Evolutionary conservation across 2,888 invertebrate species (phyloP).

Genomic region (Ferrisia virgata): DNA sequence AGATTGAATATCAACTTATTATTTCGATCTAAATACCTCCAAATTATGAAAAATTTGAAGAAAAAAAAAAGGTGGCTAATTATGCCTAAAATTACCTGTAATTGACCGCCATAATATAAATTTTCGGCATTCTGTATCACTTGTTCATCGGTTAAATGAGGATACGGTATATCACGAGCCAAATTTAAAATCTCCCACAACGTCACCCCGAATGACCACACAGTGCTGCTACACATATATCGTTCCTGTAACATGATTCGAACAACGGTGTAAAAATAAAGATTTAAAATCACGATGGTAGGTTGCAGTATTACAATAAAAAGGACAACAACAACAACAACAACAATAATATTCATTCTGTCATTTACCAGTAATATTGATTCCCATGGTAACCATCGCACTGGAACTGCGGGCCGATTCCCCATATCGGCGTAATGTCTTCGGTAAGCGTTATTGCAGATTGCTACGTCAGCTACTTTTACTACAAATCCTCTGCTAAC

Average conservation of each 20-base stretch:
- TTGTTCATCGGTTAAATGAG: slow-evolving; percentile 61
- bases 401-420: slow-evolving; percentile 60
- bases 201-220: slow-evolving; percentile 65
- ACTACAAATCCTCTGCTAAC: slow-evolving; percentile 62
- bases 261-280: not conserved
- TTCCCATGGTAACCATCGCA: slow-evolving; percentile 66
- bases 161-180: slow-evolving; percentile 62
- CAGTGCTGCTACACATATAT: slow-evolving; percentile 62
- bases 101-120: slow-evolving; percentile 63
- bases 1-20: too few relatives aligned
- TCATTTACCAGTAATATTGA: slow-evolving; percentile 61
- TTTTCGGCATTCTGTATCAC: slow-evolving; percentile 65
- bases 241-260: slow-evolving; percentile 57
- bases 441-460: slow-evolving; percentile 62
- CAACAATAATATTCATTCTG: not conserved
- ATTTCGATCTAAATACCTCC: too few relatives aligned
- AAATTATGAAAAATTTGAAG: not conserved
- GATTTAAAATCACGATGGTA: too few relatives aligned
- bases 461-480: slow-evolving; percentile 64
- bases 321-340: not conserved
- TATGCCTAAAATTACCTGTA: slow-evolving; percentile 56
- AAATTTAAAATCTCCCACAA: slow-evolving; percentile 64
- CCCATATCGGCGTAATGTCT: slow-evolving; percentile 65
- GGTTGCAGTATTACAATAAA: not conserved
- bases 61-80: not conserved